phyloP scores from a whole-genome alignment of 2,888 invertebrate genomes.

The Frankliniella fusca region DNA sequence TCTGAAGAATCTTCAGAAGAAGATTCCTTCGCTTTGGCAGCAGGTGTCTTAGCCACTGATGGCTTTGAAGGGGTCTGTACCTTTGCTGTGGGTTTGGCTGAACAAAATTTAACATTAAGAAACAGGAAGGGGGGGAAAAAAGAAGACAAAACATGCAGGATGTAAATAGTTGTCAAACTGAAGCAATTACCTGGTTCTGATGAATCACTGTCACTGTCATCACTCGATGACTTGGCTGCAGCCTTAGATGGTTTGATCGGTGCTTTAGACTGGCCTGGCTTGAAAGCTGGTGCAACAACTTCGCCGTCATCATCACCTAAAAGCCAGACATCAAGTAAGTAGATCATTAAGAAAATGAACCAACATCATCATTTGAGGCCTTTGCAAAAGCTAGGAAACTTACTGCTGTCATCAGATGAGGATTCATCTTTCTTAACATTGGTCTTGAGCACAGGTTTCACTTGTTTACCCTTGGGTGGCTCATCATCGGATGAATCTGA shows the following conservation, averaged over 20 bases:
- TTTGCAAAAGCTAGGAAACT: background rate
- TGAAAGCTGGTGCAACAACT: constrained; percentile 1
- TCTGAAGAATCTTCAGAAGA: constrained; percentile 41
- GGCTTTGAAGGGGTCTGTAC: constrained; percentile 34
- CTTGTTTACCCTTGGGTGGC: background rate
- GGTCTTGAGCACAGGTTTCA: background rate
- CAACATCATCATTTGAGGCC: background rate
- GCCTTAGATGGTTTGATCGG: background rate
- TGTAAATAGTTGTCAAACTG: background rate
- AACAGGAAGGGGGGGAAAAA: too few relatives aligned
- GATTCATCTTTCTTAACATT: background rate
- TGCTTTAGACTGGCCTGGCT: background rate
- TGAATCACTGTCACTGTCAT: background rate
- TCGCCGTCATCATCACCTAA: background rate
- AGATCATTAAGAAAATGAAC: background rate
- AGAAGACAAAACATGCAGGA: background rate
- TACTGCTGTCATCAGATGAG: constrained; percentile 7
- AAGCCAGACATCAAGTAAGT: background rate
- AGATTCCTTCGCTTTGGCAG: constrained; percentile 40
- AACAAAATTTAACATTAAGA: too few relatives aligned
- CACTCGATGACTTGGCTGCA: background rate
- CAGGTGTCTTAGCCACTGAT: background rate
- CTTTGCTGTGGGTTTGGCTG: constrained; percentile 38
- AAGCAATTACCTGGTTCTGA: background rate
- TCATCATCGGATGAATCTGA: constrained; percentile 17